phyloP scores from a whole-genome alignment of 2,888 invertebrate genomes.

The Campoplex nolae region DNA sequence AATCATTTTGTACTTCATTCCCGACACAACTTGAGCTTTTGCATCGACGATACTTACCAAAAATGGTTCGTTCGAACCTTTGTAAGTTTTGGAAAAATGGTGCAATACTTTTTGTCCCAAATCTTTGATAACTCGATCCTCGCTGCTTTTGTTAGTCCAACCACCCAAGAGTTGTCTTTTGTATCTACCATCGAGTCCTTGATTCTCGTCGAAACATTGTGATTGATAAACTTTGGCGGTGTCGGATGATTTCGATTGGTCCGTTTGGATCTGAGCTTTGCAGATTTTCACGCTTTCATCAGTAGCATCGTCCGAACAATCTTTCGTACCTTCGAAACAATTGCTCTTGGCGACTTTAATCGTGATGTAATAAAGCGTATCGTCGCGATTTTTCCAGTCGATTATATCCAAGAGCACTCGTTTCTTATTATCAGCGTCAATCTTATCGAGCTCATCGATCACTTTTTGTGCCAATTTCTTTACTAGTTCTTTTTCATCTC shows the following conservation, averaged over 20 bases:
- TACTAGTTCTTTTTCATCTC: slow-evolving; percentile 75
- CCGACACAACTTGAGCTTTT: slow-evolving; percentile 86
- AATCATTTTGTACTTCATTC: slow-evolving; percentile 86
- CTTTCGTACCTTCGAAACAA: slow-evolving; percentile 79
- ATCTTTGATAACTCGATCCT: slow-evolving; percentile 71
- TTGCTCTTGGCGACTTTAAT: slow-evolving; percentile 84
- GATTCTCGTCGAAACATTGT: slow-evolving; percentile 84
- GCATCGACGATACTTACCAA: slow-evolving; percentile 85
- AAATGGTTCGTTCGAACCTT: slow-evolving; percentile 74
- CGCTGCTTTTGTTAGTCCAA: slow-evolving; percentile 25
- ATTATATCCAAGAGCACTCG: slow-evolving; percentile 85
- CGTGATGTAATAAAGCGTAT: slow-evolving; percentile 84
- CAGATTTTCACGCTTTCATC: slow-evolving; percentile 85
- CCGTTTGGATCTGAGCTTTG: slow-evolving; percentile 85
- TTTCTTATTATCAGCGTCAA: slow-evolving; percentile 85
- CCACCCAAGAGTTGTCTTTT: slow-evolving; percentile 67
- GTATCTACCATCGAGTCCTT: slow-evolving; percentile 59
- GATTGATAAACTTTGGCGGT: slow-evolving; percentile 85
- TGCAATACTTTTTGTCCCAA: slow-evolving; percentile 71
- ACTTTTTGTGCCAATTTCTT: slow-evolving; percentile 85
- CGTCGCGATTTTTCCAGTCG: slow-evolving; percentile 83
- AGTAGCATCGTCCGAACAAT: slow-evolving; percentile 70
- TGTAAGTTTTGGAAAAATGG: slow-evolving; percentile 73
- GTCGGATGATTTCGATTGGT: slow-evolving; percentile 77
- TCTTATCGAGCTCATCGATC: slow-evolving; percentile 85